Conservation (phyloP, 2,797 vertebrate species). For the Phylloscopus collybita region DNA sequence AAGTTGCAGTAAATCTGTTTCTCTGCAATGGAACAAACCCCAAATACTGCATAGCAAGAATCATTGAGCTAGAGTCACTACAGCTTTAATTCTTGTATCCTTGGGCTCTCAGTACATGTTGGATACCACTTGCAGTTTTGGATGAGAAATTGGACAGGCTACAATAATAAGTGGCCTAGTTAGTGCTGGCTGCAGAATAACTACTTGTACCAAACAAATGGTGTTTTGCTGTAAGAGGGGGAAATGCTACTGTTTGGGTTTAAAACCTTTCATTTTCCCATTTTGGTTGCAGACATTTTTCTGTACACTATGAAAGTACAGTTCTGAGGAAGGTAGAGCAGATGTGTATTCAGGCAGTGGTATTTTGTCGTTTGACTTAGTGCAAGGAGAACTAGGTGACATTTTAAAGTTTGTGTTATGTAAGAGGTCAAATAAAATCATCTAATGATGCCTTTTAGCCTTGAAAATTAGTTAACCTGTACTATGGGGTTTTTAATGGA, state of each 20-base stretch:
- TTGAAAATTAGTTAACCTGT: neutral
- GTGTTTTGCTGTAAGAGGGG: neutral
- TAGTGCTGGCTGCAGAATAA: constrained; percentile 32
- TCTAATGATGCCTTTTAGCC: neutral
- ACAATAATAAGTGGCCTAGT: constrained; percentile 41
- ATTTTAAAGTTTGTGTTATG: neutral
- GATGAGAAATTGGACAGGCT: constrained; percentile 40
- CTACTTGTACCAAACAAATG: constrained; percentile 19
- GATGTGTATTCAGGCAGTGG: neutral
- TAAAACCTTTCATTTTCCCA: neutral
- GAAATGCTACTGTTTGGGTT: neutral
- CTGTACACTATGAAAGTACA: neutral
- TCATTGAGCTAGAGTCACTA: neutral
- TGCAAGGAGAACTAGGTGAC: neutral
- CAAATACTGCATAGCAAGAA: neutral
- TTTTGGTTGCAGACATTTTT: neutral
- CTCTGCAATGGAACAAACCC: neutral
- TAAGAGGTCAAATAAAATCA: neutral
- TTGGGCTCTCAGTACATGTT: constrained; percentile 28
- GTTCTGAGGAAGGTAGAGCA: neutral
- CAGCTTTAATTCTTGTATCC: constrained; percentile 49
- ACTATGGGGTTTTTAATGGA: neutral
- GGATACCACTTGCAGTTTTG: constrained; percentile 17
- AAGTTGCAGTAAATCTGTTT: constrained; percentile 25
- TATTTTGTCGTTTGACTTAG: neutral